phyloP scores from a whole-genome alignment of 2,113 vertebrate species.

The Conger conger region DNA sequence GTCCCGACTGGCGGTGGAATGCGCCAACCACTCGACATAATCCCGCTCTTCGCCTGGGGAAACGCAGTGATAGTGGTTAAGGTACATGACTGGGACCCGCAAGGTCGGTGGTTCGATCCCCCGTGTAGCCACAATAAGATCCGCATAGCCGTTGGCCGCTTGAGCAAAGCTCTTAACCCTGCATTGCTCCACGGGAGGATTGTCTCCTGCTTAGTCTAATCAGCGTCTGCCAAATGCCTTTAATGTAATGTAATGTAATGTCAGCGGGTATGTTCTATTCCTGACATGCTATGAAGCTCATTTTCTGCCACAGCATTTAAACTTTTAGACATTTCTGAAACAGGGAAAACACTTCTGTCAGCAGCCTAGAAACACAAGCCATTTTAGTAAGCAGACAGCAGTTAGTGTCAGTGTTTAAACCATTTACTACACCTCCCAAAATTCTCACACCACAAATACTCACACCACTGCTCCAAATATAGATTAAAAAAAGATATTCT shows the following conservation, averaged over 20 bases:
- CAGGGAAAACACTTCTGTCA: background rate
- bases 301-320: background rate
- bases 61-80: too few relatives aligned
- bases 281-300: background rate
- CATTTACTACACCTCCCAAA: background rate
- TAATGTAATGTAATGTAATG: too few relatives aligned
- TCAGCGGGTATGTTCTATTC: too few relatives aligned
- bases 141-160: too few relatives aligned
- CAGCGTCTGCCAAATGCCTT: too few relatives aligned
- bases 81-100: too few relatives aligned
- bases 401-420: background rate
- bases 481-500: too few relatives aligned
- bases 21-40: slow-evolving; percentile 77
- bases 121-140: too few relatives aligned
- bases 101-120: too few relatives aligned
- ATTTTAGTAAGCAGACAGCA: background rate
- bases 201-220: too few relatives aligned
- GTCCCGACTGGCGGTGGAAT: slow-evolving; percentile 44
- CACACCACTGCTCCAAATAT: background rate
- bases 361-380: background rate
- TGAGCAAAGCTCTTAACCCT: too few relatives aligned
- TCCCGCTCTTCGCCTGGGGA: slow-evolving; percentile 57
- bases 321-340: background rate
- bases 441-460: background rate
- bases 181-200: too few relatives aligned